Conservation (phyloP, 2,888 invertebrate genomes). For the Matsumyia berberina region DNA sequence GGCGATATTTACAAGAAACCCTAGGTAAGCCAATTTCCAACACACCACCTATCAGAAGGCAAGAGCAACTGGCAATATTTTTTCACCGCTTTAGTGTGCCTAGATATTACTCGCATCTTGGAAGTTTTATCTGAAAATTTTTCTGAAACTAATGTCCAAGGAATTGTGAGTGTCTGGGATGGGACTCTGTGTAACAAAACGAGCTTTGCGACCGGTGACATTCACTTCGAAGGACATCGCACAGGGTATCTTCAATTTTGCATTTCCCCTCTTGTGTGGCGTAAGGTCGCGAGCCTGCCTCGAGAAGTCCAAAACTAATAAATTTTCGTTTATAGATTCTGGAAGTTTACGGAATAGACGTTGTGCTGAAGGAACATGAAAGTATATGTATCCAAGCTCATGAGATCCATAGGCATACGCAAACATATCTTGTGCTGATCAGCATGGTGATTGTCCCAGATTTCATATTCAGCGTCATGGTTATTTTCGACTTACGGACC, state of each 20-base stretch:
- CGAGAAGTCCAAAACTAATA: not conserved
- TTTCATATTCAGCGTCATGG: slow-evolving; percentile 12
- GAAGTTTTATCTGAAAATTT: too few relatives aligned
- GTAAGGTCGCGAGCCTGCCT: slow-evolving; percentile 4
- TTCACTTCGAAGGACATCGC: too few relatives aligned
- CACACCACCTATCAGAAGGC: too few relatives aligned
- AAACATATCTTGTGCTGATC: slow-evolving; percentile 12
- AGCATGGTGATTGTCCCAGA: slow-evolving; percentile 37
- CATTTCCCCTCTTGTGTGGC: slow-evolving; percentile 16
- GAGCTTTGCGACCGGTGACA: too few relatives aligned
- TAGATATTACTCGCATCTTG: too few relatives aligned
- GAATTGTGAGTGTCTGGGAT: too few relatives aligned
- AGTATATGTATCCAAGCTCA: slow-evolving; percentile 62
- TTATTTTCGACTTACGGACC: slow-evolving; percentile 13
- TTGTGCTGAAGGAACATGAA: slow-evolving; percentile 7
- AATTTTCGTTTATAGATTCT: slow-evolving; percentile 30
- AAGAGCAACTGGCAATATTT: too few relatives aligned
- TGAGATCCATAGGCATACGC: slow-evolving; percentile 26
- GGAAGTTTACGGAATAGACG: slow-evolving; percentile 14
- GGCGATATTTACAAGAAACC: too few relatives aligned
- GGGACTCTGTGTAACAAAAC: too few relatives aligned
- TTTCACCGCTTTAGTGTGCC: too few relatives aligned
- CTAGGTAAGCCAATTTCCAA: too few relatives aligned
- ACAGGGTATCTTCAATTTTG: slow-evolving; percentile 9
- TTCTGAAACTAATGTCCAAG: too few relatives aligned